These are phyloP conservation scores for Vidua macroura DNA, from an alignment of 2,113 vertebrate genomes.

Conservation along the genomic window DNA sequence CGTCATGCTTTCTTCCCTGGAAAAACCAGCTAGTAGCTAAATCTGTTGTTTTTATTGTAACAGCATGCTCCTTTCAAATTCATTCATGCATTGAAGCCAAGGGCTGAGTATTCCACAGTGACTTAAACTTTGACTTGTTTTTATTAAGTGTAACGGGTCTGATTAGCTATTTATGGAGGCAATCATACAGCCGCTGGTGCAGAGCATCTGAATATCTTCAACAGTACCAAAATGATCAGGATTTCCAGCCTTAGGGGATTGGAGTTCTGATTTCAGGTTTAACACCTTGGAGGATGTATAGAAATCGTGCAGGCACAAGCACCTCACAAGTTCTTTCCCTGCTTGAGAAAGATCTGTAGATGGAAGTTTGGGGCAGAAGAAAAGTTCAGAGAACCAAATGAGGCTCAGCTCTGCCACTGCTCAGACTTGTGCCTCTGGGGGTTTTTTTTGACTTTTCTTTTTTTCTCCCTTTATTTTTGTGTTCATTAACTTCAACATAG, in stretches of 20 bases:
- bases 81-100: neutral
- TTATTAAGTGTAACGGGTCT: neutral
- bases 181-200: neutral
- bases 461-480: neutral
- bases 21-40: neutral
- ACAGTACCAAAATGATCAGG: neutral
- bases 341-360: neutral
- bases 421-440: neutral
- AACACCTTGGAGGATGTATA: neutral
- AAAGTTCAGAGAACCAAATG: neutral
- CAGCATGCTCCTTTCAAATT: neutral
- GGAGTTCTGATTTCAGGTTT: neutral
- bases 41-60: neutral
- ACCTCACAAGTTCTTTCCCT: neutral
- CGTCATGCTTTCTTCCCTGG: neutral
- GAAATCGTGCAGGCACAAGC: accelerated
- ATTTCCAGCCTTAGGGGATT: neutral
- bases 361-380: neutral
- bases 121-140: neutral
- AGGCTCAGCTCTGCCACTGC: neutral
- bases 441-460: neutral
- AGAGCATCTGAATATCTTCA: neutral
- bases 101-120: neutral
- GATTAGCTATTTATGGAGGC: neutral
- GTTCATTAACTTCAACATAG: neutral